These are phyloP conservation scores for Glandiceps talaboti DNA, from an alignment of 53 echinoderm and acorn worm genomes.

Conservation along the genomic window DNA sequence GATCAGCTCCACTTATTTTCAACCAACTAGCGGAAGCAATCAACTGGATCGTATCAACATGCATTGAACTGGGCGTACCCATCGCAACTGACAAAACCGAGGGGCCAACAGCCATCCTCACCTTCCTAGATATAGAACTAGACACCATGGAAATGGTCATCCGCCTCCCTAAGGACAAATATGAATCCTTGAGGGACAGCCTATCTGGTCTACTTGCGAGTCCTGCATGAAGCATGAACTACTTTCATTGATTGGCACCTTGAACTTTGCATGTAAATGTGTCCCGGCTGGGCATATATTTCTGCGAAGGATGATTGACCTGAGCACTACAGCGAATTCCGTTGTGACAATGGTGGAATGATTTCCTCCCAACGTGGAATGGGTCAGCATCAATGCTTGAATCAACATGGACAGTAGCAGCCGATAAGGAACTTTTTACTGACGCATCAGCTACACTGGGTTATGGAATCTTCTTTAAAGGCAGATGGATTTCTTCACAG, in stretches of 20 bases:
- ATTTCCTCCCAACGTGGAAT: not conserved
- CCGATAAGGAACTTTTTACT: not conserved
- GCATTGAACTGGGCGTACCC: not conserved
- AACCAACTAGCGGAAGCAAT: not conserved
- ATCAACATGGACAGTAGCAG: not conserved
- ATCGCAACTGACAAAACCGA: not conserved
- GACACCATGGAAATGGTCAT: not conserved
- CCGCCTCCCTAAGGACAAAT: not conserved
- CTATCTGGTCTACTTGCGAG: not conserved
- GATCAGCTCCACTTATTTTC: not conserved
- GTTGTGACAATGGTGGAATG: not conserved
- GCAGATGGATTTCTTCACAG: not conserved
- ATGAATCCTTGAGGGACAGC: not conserved
- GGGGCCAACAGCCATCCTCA: not conserved
- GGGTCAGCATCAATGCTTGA: not conserved
- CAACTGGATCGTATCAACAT: not conserved
- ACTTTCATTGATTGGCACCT: not conserved
- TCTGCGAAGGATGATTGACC: not conserved
- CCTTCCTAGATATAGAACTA: not conserved
- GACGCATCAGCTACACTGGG: not conserved
- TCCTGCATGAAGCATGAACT: not conserved
- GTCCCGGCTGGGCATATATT: not conserved
- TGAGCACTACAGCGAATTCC: not conserved
- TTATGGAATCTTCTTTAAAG: not conserved
- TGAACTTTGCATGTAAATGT: not conserved